phyloP scores from a whole-genome alignment of 2,113 vertebrate genomes.

The Vicugna pacos region DNA sequence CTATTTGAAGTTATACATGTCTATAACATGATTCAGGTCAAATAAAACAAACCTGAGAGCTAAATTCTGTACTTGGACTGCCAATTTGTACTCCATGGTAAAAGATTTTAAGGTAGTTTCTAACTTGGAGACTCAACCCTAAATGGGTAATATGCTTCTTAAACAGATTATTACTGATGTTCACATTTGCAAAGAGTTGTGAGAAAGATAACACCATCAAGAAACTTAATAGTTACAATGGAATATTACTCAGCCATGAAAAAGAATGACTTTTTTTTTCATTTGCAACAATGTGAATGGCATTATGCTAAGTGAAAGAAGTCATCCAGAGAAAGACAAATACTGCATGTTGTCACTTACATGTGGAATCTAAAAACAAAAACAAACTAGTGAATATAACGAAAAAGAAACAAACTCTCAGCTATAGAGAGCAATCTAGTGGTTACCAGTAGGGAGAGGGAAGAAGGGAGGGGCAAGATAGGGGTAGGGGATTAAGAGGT shows the following conservation, averaged over 20 bases:
- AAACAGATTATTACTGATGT: background rate
- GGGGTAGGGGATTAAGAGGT: background rate
- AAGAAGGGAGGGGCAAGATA: background rate
- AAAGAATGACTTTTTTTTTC: background rate
- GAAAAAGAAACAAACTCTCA: background rate
- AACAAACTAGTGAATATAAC: background rate
- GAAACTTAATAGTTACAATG: background rate
- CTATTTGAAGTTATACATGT: background rate
- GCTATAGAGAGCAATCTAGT: background rate
- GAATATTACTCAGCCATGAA: background rate
- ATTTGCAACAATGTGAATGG: background rate
- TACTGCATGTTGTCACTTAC: background rate
- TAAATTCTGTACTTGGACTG: background rate
- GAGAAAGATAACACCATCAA: background rate
- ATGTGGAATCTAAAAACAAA: background rate
- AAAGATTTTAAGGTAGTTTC: background rate
- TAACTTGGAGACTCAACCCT: background rate
- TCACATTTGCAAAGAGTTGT: background rate
- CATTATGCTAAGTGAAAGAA: background rate
- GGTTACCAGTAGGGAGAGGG: background rate
- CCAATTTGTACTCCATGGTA: background rate
- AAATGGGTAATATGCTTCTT: background rate
- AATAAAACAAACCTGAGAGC: background rate
- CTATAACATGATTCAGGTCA: background rate
- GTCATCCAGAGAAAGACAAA: background rate